phyloP scores from a whole-genome alignment of 2,797 vertebrate genomes.

The Oryzias sinensis region DNA sequence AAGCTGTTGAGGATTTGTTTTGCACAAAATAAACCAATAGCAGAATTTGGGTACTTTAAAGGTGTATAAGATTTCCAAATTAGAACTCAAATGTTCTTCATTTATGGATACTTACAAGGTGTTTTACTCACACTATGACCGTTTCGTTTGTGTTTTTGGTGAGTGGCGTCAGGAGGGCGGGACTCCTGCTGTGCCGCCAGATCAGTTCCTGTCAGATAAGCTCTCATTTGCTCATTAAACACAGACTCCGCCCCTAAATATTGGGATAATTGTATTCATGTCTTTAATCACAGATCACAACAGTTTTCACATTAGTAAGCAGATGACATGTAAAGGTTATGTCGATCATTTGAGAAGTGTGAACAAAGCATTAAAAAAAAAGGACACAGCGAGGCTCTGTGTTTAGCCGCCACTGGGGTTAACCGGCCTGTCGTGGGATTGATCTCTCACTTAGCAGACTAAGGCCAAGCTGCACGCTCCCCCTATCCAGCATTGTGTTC shows the following conservation, averaged over 20 bases:
- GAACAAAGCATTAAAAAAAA: not conserved
- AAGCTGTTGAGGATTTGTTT: no score
- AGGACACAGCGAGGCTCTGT: not conserved
- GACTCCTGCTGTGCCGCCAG: conserved; percentile 54
- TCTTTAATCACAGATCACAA: conserved; percentile 27
- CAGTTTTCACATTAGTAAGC: no score
- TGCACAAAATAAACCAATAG: no score
- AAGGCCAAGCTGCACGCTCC: conserved; percentile 10
- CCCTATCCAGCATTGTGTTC: conserved; percentile 21
- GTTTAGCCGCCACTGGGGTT: conserved; percentile 17
- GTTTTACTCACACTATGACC: not conserved
- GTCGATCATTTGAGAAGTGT: conserved; percentile 1
- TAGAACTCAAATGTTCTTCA: no score
- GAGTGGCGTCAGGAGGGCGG: conserved; percentile 50
- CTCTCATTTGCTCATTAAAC: conserved; percentile 46
- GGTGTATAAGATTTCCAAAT: no score
- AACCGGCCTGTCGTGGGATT: conserved; percentile 15
- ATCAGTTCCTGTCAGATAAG: conserved; percentile 71
- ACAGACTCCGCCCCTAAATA: conserved; percentile 16
- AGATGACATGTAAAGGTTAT: not conserved
- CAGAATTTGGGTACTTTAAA: no score
- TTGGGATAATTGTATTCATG: conserved; percentile 35
- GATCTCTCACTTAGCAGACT: conserved; percentile 22
- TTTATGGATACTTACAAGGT: no score
- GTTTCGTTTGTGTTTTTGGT: conserved; percentile 26